Conservation (phyloP, 2,797 vertebrate species). For the Trachops cirrhosus region DNA sequence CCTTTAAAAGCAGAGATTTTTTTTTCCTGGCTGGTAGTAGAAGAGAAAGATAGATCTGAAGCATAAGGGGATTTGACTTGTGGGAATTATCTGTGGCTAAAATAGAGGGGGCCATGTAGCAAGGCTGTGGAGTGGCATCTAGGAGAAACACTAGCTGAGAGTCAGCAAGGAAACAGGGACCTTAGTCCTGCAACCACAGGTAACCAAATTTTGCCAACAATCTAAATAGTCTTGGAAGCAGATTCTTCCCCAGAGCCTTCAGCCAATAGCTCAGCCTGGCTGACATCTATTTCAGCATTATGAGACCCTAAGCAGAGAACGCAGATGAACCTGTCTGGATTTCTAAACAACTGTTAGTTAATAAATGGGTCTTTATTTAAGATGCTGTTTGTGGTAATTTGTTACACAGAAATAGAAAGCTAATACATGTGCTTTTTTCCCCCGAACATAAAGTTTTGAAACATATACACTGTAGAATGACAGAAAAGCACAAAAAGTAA, state of each 20-base stretch:
- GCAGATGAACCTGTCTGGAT: background rate
- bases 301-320: background rate
- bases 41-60: background rate
- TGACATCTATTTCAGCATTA: background rate
- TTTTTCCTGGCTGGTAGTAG: background rate
- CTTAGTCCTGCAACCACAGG: background rate
- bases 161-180: background rate
- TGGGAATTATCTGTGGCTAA: background rate
- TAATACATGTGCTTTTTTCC: background rate
- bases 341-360: background rate
- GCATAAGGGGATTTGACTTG: background rate
- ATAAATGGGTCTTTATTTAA: background rate
- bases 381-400: background rate
- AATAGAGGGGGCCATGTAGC: background rate
- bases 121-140: background rate
- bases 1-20: background rate
- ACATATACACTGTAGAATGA: background rate
- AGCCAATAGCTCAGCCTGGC: background rate
- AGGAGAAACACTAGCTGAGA: background rate
- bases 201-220: background rate
- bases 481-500: background rate
- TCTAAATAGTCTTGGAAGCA: background rate
- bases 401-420: background rate
- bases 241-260: background rate
- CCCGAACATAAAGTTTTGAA: background rate